Percentiles rank a stretch among this genome's conserved stretches.
phyloP scores from a whole-genome alignment of 2,888 invertebrate genomes.

The Campaea margaritaria region DNA sequence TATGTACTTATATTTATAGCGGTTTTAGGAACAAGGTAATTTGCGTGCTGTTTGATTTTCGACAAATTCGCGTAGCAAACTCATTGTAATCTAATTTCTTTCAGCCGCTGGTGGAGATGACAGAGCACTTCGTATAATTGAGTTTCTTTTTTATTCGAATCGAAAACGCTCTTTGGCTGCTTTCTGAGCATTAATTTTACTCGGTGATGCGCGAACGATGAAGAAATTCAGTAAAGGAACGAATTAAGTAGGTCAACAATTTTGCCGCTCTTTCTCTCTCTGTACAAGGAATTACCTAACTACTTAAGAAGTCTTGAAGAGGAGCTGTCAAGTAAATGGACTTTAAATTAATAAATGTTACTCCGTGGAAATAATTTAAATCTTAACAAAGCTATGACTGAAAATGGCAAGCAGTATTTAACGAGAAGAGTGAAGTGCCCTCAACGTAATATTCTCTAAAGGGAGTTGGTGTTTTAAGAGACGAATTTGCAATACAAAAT shows the following conservation, averaged over 20 bases:
- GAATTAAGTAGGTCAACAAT: slow-evolving; percentile 21
- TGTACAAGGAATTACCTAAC: background rate
- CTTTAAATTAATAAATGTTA: background rate
- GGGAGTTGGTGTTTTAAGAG: background rate
- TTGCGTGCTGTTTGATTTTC: slow-evolving; percentile 17
- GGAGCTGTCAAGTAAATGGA: background rate
- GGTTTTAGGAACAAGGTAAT: background rate
- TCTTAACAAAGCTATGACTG: slow-evolving; percentile 22
- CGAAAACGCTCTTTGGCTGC: slow-evolving; percentile 6
- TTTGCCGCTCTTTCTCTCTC: background rate
- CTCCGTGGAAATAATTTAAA: slow-evolving; percentile 7
- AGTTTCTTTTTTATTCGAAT: slow-evolving; percentile 15
- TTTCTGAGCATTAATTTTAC: slow-evolving; percentile 5
- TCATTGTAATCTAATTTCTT: slow-evolving; percentile 20
- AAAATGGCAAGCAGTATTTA: slow-evolving; percentile 4
- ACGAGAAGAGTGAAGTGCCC: slow-evolving; percentile 1
- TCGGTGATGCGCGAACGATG: background rate
- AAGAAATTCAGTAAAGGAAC: slow-evolving; percentile 1
- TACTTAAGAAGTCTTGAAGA: slow-evolving; percentile 6
- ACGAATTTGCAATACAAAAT: background rate
- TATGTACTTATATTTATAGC: background rate
- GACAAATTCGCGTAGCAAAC: slow-evolving; percentile 1
- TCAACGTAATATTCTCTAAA: background rate
- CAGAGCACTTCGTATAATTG: slow-evolving; percentile 27
- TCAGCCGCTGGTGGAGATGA: slow-evolving; percentile 10